Conservation (phyloP, 2,888 invertebrate species). For the Phyto melanocephala region DNA sequence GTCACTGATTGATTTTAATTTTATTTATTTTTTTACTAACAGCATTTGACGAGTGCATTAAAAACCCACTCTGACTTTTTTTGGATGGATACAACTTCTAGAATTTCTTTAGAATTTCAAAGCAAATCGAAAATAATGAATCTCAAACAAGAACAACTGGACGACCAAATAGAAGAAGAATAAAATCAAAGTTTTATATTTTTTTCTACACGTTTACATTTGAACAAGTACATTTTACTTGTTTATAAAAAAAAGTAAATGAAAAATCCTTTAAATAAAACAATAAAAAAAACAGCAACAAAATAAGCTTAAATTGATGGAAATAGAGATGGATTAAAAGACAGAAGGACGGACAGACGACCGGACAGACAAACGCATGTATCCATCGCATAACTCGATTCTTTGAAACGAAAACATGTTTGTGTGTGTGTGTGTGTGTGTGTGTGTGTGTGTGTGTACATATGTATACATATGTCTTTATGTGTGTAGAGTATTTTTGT, state of each 20-base stretch:
- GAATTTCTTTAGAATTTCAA: constrained; percentile 47
- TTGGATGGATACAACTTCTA: constrained; percentile 23
- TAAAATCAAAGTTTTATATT: constrained; percentile 7
- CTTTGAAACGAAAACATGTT: not conserved
- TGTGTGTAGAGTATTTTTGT: constrained; percentile 24
- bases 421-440: not conserved
- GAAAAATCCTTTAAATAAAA: constrained; percentile 35
- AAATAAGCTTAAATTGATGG: constrained; percentile 57
- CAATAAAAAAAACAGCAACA: constrained; percentile 19
- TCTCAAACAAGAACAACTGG: constrained; percentile 32
- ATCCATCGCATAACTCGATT: constrained; percentile 51
- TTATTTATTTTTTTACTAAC: not conserved
- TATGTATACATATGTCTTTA: not conserved
- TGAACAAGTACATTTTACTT: constrained; percentile 33
- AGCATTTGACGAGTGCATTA: not conserved
- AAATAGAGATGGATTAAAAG: constrained; percentile 23
- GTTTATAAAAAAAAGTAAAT: not conserved
- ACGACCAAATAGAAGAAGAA: not conserved
- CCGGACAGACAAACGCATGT: not conserved
- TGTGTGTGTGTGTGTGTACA: not conserved
- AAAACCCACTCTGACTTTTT: constrained; percentile 19
- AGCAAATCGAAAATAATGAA: constrained; percentile 56
- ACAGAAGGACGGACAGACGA: not conserved
- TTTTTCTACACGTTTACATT: constrained; percentile 16
- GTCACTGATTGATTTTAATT: too few species aligned